Percentiles rank a stretch among this genome's conserved stretches.
phyloP scores from a whole-genome alignment of 53 echinoderm and acorn worm species.

The Astropecten irregularis region DNA sequence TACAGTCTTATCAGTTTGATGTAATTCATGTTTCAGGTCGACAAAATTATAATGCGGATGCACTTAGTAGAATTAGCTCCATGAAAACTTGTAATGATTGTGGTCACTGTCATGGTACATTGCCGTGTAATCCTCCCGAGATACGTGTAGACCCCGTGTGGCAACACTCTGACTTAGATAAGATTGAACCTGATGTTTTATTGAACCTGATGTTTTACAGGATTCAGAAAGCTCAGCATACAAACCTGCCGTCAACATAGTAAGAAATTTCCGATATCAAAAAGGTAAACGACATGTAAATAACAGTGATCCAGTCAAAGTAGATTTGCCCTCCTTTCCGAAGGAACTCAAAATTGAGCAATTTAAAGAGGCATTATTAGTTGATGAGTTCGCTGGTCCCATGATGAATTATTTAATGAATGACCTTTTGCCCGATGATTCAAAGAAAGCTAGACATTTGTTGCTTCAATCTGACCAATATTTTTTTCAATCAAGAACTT shows the following conservation, averaged over 20 bases:
- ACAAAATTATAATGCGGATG: neutral
- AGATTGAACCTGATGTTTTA: neutral
- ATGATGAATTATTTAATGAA: constrained; percentile 7
- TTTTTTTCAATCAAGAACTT: constrained; percentile 14
- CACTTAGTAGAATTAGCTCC: neutral
- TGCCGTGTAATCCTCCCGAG: neutral
- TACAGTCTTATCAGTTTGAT: neutral
- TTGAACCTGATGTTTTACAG: neutral
- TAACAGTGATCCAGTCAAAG: neutral
- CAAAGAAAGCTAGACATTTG: neutral
- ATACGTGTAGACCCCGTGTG: neutral
- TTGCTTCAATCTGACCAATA: constrained; percentile 22
- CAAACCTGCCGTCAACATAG: constrained; percentile 1
- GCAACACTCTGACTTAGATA: constrained; percentile 14
- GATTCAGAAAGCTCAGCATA: neutral
- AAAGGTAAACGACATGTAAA: constrained; percentile 28
- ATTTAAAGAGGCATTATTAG: constrained; percentile 8
- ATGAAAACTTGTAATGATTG: neutral
- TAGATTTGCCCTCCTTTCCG: neutral
- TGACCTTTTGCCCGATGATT: constrained; percentile 18
- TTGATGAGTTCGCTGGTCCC: constrained; percentile 2
- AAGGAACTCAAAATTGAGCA: neutral
- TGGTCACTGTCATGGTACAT: constrained; percentile 3
- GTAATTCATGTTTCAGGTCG: neutral
- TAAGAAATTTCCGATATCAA: constrained; percentile 21